phyloP scores from a whole-genome alignment of 2,113 vertebrate species.

The mouse (Mus musculus) region GRCm39 chr16:74718501-74719000 shows the following conservation, averaged over 20 bases:
- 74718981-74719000: neutral
- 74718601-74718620: neutral
- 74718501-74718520: neutral
- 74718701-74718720: conserved; percentile 57
- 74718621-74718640: neutral
- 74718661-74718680: conserved; percentile 10
- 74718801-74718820: conserved; percentile 75
- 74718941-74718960: neutral
- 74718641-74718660: conserved; percentile 57
- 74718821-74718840: conserved; percentile 76
- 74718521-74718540: neutral
- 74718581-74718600: neutral
- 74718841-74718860: conserved; percentile 64
- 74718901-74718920: neutral
- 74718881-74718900: conserved; percentile 62
- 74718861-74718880: neutral
- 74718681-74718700: conserved; percentile 57
- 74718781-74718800: conserved; percentile 73
- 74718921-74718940: neutral
- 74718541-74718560: neutral
- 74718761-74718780: conserved; percentile 67
- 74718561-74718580: neutral
- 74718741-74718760: conserved; percentile 77
- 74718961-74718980: neutral
- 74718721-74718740: conserved; percentile 64